These are phyloP conservation scores for Drosophila elegans DNA, from an alignment of 1,140 invertebrate genomes.

Conservation along the genomic window DNA sequence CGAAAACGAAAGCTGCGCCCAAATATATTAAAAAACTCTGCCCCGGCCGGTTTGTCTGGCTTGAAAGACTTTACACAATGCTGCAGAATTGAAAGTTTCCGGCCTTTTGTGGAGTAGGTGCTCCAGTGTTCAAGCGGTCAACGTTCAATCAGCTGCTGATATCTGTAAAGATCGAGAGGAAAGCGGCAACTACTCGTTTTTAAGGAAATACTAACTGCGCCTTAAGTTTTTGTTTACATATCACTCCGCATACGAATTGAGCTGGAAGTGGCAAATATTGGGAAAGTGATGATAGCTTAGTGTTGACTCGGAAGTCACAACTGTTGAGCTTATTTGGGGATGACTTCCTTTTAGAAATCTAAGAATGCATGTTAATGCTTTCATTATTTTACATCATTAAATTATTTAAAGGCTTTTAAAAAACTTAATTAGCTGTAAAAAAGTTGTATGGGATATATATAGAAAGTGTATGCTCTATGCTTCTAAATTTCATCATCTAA, in stretches of 20 bases:
- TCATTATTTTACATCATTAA: too few relatives aligned
- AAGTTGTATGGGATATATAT: too few relatives aligned
- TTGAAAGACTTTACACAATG: slow-evolving; percentile 55
- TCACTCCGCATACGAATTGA: slow-evolving; percentile 21
- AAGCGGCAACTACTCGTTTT: slow-evolving; percentile 7
- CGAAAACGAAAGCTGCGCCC: slow-evolving; percentile 39
- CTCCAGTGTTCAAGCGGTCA: slow-evolving; percentile 47
- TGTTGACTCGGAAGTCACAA: slow-evolving; percentile 16
- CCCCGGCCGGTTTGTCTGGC: slow-evolving; percentile 56
- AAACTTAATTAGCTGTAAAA: too few relatives aligned
- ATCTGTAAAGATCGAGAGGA: slow-evolving; percentile 12
- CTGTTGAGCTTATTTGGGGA: not conserved
- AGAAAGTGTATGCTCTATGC: too few relatives aligned
- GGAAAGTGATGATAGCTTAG: slow-evolving; percentile 15
- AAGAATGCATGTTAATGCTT: too few relatives aligned
- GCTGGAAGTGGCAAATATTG: slow-evolving; percentile 14
- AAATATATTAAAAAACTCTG: slow-evolving; percentile 23
- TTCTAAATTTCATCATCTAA: too few relatives aligned
- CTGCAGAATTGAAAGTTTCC: slow-evolving; percentile 74
- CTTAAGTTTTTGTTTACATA: slow-evolving; percentile 2
- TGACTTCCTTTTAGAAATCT: not conserved
- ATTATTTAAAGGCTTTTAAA: too few relatives aligned
- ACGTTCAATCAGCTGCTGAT: slow-evolving; percentile 47
- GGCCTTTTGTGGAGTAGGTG: slow-evolving; percentile 59
- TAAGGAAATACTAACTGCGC: slow-evolving; percentile 12